Base-by-base conservation (phyloP, 2,113 vertebrate species). In the Noturus placidus region DNA sequence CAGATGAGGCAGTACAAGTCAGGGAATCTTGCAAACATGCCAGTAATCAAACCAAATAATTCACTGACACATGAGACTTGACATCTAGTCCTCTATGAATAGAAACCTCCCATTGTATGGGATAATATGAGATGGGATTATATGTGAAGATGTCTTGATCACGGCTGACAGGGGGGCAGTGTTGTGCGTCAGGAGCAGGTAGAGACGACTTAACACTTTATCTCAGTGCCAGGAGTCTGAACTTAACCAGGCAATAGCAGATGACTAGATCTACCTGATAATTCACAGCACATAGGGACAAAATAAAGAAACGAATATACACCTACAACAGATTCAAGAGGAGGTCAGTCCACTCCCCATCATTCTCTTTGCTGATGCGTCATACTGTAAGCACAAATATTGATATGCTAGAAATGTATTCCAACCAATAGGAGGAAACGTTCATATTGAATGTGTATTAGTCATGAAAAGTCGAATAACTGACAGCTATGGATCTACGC, bases 141-240 rank as follows among this genome's bases (percentile, higher is more conserved):
- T 27, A 30, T 77, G 82, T 86, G 86, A 89, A 91, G 86, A 89
- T 77, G 1, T 81, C 84, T 85, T 70, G 27, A 77, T 70, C 42
- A 54, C 3, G 11, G 42, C 35, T 82, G 82, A 74, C 22, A 35
- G 20, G 63, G n/a, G 67, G 50, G 33, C 65, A 79, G 46, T 72
- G 76, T 46, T 87, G 69, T 84, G 46, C 65, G 82, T 54, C 63
- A 87, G 56, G 50, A 56, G 42, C 88, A 81, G 54, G 69, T 35
- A 80, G 78, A 84, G 67, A n/a, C 22, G 67, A 70, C 46, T 61
- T 61, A 42, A 61, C 38, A 76, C 87, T 69, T 59, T 61, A 67
- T 25, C 35, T 59, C 33, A 52, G 59, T 38, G 30, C 70, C 79
- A 70, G 1, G 4, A 83, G 57, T 57, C 56, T 81, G 76, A 87